Evolutionary conservation across 2,888 invertebrate species (phyloP).

Genomic region (Sabellastarte sp.): DNA sequence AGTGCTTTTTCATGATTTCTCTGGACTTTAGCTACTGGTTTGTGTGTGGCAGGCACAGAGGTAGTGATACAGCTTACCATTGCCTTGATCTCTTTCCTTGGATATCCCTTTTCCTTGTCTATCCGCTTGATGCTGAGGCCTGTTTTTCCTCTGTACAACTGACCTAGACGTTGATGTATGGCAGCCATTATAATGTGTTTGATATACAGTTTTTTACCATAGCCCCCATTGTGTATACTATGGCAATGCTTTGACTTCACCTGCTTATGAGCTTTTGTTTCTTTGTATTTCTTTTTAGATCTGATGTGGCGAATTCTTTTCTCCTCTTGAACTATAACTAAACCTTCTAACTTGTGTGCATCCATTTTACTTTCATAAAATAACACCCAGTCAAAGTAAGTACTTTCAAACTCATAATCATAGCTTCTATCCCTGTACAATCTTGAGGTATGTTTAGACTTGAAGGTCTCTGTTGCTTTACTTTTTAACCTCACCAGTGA

Average conservation of each 20-base stretch:
- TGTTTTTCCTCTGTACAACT: background rate
- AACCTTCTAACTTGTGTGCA: no score
- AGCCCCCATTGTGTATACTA: conserved; percentile 38
- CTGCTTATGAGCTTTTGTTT: conserved; percentile 40
- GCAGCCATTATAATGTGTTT: conserved; percentile 41
- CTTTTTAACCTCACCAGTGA: no score
- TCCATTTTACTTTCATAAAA: no score
- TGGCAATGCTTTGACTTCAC: conserved; percentile 44
- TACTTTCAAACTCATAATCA: no score
- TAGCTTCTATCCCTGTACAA: no score
- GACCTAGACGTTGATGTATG: conserved; percentile 26
- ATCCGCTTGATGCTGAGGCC: background rate
- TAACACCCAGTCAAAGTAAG: no score
- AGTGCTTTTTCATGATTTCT: no score
- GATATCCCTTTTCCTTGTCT: background rate
- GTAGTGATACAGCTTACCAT: background rate
- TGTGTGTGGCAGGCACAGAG: background rate
- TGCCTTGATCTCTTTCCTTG: no score
- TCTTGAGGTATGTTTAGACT: no score
- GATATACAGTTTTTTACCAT: conserved; percentile 39
- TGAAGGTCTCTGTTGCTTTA: no score
- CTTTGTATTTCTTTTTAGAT: conserved; percentile 19
- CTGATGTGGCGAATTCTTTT: no score
- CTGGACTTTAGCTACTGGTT: background rate
- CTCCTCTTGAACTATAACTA: no score